Evolutionary conservation across 2,113 vertebrate species (phyloP).

Genomic region (Pygoscelis adeliae): DNA sequence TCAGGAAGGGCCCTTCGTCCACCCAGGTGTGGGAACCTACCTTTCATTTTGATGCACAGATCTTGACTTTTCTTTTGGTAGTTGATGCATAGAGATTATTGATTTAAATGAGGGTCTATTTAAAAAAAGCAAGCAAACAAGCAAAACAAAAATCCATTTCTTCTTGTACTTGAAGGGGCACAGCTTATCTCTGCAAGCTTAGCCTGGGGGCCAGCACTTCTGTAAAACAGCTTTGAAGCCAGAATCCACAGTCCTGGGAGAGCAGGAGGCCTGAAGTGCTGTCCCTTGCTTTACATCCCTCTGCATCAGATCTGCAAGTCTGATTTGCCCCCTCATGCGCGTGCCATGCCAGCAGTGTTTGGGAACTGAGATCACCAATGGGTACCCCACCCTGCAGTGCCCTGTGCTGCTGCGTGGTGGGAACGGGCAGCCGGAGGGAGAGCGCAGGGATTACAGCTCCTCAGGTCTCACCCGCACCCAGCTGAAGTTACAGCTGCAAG

Average conservation of each 20-base stretch:
- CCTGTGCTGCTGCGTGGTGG: not conserved
- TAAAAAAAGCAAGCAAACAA: not conserved
- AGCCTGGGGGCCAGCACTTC: not conserved
- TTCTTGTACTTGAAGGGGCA: not conserved
- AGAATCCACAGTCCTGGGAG: not conserved
- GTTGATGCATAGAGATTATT: not conserved
- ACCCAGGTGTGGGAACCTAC: not conserved
- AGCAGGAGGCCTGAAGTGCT: not conserved
- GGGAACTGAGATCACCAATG: not conserved
- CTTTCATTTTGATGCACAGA: not conserved
- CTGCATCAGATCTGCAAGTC: not conserved
- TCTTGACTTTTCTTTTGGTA: not conserved
- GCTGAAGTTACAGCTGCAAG: not conserved
- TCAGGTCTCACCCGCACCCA: not conserved
- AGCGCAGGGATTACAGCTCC: not conserved
- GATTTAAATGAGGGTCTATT: not conserved
- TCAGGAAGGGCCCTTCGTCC: not conserved
- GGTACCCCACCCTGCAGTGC: not conserved
- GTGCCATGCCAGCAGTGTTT: not conserved
- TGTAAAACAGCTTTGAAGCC: not conserved
- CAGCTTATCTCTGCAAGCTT: not conserved
- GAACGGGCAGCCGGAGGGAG: not conserved
- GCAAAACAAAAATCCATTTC: not conserved
- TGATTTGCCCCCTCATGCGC: not conserved
- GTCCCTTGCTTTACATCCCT: not conserved